Conservation (phyloP, 2,888 invertebrate genomes). For the Lasioglossum oenotherae region DNA sequence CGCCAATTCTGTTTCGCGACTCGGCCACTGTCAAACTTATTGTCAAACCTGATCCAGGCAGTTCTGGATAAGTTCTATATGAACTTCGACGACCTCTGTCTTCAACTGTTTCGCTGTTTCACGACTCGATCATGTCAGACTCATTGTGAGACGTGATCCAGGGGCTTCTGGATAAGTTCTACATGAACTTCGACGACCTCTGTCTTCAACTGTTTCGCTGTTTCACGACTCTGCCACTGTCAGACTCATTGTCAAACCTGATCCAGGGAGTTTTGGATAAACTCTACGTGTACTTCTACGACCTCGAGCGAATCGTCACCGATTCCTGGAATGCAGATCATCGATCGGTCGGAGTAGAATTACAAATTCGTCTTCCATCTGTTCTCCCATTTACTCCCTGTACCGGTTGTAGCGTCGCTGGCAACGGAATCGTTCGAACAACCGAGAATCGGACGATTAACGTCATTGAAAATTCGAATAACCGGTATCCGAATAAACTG, state of each 20-base stretch:
- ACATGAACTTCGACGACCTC: no score
- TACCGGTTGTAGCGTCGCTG: background rate
- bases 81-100: no score
- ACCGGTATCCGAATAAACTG: background rate
- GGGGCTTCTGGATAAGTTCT: no score
- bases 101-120: no score
- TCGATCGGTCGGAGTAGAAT: background rate
- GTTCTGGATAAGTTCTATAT: conserved; percentile 59
- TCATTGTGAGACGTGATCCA: no score
- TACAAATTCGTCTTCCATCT: background rate
- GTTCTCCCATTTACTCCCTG: background rate
- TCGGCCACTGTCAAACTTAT: background rate
- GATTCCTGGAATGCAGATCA: background rate
- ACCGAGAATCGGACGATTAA: background rate
- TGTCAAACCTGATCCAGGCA: conserved; percentile 25
- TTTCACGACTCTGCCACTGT: no score
- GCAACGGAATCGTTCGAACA: background rate
- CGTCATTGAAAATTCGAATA: conserved; percentile 1
- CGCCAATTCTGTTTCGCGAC: background rate
- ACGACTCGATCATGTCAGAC: no score
- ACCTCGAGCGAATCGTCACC: background rate
- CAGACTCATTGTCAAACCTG: no score
- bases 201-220: no score
- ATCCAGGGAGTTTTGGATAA: no score
- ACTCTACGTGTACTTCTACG: background rate